Base-by-base conservation (phyloP, 2,113 vertebrate genomes). In the Anguilla japonica region DNA sequence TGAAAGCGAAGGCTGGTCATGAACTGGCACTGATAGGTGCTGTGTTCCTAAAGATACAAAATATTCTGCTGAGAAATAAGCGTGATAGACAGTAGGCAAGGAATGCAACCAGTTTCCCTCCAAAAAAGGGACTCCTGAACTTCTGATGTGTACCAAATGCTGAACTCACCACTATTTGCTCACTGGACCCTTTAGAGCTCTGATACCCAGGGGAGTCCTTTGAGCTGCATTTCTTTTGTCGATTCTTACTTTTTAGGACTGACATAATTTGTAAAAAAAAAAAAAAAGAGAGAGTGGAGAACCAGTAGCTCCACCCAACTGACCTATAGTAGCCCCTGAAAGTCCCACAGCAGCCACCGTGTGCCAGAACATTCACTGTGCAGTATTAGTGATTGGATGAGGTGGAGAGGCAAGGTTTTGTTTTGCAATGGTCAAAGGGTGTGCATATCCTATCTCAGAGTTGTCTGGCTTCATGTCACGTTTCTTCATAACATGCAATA, bases 31-130 rank as follows among this genome's bases (percentile, higher is more conserved):
- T 71, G 83, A 81, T 81, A 40, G 41, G 71, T 39, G 34, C 63
- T 75, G 67, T 78, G 81, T 87, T 86, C 60, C 91, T 89, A 67
- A 91, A 91, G 88, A 90, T 89, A 90, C 86, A 83, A 94, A 91
- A 89, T 56, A 78, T 53, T 60, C 46, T 85, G 87, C 63, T 56
- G 84, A 60, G 87, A 88, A 87, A 88, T 82, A 88, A 41, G 39
- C 81, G 78, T 92, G 90, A 92, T 56, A 81, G 90, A 90, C 88
- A 87, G 90, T 86, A 75, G 87, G 79, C 57, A 53, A 89, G 80
- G 81, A 91, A 89, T 86, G 87, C 85, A 88, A 91, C 91, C 86
- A 89, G 89, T 90, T 91, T 83, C 40, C 85, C 81, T 82, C 39
- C 2, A 81, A 46, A 60, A 40, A 39, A 60, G 57, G 41, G 63